Evolutionary conservation across 2,888 invertebrate genomes (phyloP), one percentile per base, ranked within the genome.

Genomic region (Anticlea derivata): DNA sequence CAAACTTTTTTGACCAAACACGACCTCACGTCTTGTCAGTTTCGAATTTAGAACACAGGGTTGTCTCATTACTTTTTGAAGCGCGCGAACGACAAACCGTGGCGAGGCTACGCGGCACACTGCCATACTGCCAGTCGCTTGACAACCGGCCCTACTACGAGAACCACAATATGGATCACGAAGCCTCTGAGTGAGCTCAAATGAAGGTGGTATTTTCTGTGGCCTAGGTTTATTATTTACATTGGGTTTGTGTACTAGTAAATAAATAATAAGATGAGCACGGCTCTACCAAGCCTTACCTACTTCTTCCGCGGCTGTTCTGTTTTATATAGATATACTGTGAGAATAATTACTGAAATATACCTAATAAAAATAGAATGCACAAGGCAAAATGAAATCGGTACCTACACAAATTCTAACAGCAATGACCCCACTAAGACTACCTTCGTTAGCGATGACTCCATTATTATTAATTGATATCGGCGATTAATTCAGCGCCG

Each of bases 101-200:
- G 51, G 57, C 61, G 38, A 57, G 56, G 65, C 61, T 54, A 47
- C 62, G 68, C 72, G 68, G 66, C 61, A 63, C 44, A 72, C 72
- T 72, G 70, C 59, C 65, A 56, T 58, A 55, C 50, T 55, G 49
- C 38, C 46, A 29, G 55, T 20, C 50, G 34, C 49, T 40, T 49
- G 56, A 58, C 63, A 53, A 61, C 63, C 55, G 55, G 66, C 66
- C 68, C 72, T 72, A 69, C 63, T 60, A 57, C 62, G 54, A 55
- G 55, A 55, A 55, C 51, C 46, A 47, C 53, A 46, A 61, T 58
- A 59, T 48, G 52, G 58, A 63, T 33, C 59, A 64, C 58, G 60
- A 68, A 65, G 52, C 52, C 45, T 29, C 30, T 31, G 10, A 61
- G 41, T 61, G 56, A 50, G 61, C 60, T 59, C 61, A 54, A 59